A percentile compares a stretch with the other conserved stretches of the same genome.
Evolutionary conservation across 1,140 invertebrate species (phyloP).

Genomic region (Rhagoletis zephyria): DNA sequence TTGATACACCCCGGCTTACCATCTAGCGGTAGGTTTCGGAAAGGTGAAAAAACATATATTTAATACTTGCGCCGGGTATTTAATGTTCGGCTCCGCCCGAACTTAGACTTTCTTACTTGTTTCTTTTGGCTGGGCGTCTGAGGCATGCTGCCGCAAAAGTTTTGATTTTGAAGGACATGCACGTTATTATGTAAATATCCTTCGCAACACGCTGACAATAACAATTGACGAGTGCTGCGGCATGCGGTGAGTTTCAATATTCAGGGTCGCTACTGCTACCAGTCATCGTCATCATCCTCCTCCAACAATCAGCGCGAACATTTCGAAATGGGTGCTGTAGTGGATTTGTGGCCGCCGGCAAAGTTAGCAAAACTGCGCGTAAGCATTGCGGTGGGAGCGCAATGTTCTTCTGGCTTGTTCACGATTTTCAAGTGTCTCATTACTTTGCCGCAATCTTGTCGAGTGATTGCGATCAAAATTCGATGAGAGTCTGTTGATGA

Average conservation of each 20-base stretch:
- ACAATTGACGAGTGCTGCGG: slow-evolving; percentile 38
- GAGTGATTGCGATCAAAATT: neutral
- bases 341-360: neutral
- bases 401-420: neutral
- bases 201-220: slow-evolving; percentile 27
- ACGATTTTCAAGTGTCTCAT: slow-evolving; percentile 27
- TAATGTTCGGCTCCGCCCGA: no score
- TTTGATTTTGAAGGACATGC: slow-evolving; percentile 39
- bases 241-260: neutral
- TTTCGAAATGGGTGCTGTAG: neutral
- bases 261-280: neutral
- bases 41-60: no score
- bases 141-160: neutral
- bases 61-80: no score
- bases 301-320: neutral
- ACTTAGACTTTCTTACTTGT: no score
- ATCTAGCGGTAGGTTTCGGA: no score
- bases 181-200: slow-evolving; percentile 32
- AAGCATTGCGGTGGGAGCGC: neutral
- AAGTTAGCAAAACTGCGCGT: neutral
- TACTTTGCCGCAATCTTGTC: slow-evolving; percentile 24
- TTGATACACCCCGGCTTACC: no score
- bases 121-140: neutral
- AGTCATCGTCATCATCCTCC: neutral
- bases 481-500: neutral